phyloP scores from a whole-genome alignment of 2,113 vertebrate species.

The Corythornis cristatus region DNA sequence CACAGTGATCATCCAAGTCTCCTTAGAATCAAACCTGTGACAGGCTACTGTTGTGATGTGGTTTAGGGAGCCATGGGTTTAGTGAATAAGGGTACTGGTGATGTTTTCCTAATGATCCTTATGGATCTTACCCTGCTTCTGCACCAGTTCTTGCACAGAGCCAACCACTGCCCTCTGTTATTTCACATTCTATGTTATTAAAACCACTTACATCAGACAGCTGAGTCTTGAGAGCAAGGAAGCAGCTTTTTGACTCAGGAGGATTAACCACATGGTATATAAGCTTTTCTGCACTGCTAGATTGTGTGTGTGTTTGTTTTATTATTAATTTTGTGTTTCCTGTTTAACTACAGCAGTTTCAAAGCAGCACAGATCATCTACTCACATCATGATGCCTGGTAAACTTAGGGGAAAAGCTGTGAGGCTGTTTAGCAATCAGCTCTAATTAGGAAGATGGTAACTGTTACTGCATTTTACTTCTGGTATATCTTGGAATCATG shows the following conservation, averaged over 20 bases:
- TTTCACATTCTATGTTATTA: neutral
- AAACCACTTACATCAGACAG: neutral
- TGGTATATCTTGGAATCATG: neutral
- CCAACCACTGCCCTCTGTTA: neutral
- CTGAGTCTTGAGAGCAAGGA: neutral
- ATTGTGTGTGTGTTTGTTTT: neutral
- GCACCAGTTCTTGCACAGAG: neutral
- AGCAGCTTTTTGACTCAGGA: neutral
- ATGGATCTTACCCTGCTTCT: neutral
- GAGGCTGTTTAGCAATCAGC: neutral
- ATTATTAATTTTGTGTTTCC: neutral
- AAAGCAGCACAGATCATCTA: neutral
- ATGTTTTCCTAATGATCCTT: neutral
- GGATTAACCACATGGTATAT: neutral
- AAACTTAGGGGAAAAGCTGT: neutral
- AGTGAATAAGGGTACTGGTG: neutral
- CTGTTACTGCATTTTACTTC: neutral
- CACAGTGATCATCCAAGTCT: neutral
- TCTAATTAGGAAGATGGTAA: neutral
- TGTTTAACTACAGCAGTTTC: neutral
- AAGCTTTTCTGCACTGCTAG: neutral
- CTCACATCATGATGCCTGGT: neutral
- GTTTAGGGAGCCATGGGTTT: neutral
- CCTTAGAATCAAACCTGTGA: neutral
- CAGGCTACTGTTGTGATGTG: neutral